Conservation (phyloP, 2,797 vertebrate species). For the Clarias fuscus region DNA sequence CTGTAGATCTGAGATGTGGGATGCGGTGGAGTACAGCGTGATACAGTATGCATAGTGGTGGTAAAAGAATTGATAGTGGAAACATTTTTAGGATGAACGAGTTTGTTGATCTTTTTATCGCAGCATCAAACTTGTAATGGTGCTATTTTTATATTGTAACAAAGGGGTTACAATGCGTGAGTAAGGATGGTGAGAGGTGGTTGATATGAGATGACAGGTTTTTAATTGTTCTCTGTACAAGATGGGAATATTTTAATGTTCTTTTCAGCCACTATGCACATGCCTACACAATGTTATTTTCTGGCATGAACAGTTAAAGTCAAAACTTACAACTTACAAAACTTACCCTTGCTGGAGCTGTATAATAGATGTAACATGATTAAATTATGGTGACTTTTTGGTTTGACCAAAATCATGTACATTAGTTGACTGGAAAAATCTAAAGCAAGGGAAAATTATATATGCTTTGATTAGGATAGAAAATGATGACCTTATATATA, state of each 20-base stretch:
- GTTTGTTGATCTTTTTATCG: not conserved
- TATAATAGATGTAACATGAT: not conserved
- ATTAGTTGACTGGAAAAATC: not conserved
- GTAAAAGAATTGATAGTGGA: not conserved
- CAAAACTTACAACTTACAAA: not conserved
- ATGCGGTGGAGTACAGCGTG: not conserved
- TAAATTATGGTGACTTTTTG: not conserved
- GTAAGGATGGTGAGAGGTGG: too few relatives aligned
- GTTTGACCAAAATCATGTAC: not conserved
- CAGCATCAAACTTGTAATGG: not conserved
- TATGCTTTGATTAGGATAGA: not conserved
- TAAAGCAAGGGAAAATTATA: not conserved
- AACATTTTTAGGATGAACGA: not conserved
- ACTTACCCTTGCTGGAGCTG: not conserved
- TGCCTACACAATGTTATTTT: not conserved
- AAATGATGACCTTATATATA: not conserved
- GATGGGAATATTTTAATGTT: too few relatives aligned
- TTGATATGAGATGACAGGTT: too few relatives aligned
- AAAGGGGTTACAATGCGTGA: too few relatives aligned
- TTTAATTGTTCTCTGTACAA: too few relatives aligned
- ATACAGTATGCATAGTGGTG: not conserved
- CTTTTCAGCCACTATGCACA: too few relatives aligned
- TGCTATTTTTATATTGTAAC: not conserved
- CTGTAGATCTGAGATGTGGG: not conserved
- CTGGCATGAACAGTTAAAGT: not conserved